phyloP scores from a whole-genome alignment of 2,113 vertebrate species.

The Motacilla tschutschensis region DNA sequence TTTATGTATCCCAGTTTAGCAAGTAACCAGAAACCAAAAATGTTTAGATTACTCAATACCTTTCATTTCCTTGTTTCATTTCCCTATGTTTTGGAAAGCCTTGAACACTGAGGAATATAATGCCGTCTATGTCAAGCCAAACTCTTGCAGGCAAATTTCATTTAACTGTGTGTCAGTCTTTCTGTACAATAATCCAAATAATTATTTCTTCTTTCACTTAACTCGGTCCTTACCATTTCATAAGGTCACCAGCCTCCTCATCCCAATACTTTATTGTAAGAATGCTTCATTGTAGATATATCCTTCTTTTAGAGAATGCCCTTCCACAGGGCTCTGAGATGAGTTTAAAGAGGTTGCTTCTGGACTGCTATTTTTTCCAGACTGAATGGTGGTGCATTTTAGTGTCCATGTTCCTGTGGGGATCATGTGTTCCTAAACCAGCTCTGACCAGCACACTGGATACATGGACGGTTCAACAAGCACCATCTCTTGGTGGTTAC shows the following conservation, averaged over 20 bases:
- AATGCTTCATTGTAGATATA: not conserved
- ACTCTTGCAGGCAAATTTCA: not conserved
- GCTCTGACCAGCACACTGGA: not conserved
- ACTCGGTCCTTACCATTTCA: not conserved
- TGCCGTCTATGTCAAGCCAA: constrained; percentile 20
- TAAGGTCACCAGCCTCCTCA: not conserved
- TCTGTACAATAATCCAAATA: not conserved
- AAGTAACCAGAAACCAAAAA: constrained; percentile 67
- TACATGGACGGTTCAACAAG: not conserved
- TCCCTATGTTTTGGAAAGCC: constrained; percentile 71
- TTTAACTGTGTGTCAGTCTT: not conserved
- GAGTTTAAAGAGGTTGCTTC: not conserved
- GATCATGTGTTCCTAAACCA: not conserved
- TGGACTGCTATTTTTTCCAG: not conserved
- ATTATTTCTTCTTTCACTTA: not conserved
- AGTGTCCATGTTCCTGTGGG: rapidly evolving
- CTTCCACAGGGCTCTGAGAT: not conserved
- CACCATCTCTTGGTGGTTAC: not conserved
- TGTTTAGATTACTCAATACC: constrained; percentile 71
- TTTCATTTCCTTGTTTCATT: constrained; percentile 82
- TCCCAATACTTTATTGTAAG: not conserved
- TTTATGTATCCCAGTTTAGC: constrained; percentile 66
- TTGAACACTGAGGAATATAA: constrained; percentile 53
- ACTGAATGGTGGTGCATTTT: not conserved
- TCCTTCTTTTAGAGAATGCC: not conserved